Conservation (phyloP, 1,140 invertebrate genomes). For the Trichonephila clavipes region DNA sequence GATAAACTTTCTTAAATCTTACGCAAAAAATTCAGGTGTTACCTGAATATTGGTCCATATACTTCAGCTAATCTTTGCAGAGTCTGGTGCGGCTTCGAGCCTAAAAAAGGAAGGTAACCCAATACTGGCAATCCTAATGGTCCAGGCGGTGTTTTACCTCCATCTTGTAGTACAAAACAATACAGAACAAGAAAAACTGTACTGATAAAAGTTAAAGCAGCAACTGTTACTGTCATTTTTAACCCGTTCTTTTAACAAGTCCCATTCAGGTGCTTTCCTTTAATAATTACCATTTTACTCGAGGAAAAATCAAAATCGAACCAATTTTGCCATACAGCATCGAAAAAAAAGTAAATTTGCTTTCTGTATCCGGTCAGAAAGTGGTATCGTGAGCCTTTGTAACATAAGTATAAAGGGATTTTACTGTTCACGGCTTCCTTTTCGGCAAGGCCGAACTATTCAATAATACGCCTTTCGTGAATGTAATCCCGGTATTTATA, state of each 20-base stretch:
- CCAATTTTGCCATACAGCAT: not conserved
- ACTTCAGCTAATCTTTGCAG: constrained; percentile 69
- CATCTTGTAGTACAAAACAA: not conserved
- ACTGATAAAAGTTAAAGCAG: not conserved
- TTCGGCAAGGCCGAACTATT: not conserved
- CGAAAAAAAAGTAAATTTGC: not conserved
- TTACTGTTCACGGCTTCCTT: not conserved
- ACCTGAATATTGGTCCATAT: constrained; percentile 73
- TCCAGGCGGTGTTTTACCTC: constrained; percentile 58
- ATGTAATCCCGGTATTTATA: not conserved
- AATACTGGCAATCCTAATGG: constrained; percentile 75
- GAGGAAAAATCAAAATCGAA: not conserved
- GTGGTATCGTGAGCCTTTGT: too few species aligned
- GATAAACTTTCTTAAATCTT: too few species aligned
- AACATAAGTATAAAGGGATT: not conserved
- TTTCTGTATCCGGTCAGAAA: not conserved
- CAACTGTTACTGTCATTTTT: not conserved
- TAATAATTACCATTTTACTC: too few species aligned
- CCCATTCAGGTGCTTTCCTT: not conserved
- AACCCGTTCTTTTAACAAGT: not conserved
- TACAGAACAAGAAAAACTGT: not conserved
- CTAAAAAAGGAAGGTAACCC: constrained; percentile 77
- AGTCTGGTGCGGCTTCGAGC: constrained; percentile 61
- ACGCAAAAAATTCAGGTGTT: not conserved
- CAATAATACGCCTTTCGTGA: not conserved